Percentiles rank a stretch among this genome's conserved stretches.
phyloP scores from a whole-genome alignment of 2,797 vertebrate genomes.

The Myotis pilosus region DNA sequence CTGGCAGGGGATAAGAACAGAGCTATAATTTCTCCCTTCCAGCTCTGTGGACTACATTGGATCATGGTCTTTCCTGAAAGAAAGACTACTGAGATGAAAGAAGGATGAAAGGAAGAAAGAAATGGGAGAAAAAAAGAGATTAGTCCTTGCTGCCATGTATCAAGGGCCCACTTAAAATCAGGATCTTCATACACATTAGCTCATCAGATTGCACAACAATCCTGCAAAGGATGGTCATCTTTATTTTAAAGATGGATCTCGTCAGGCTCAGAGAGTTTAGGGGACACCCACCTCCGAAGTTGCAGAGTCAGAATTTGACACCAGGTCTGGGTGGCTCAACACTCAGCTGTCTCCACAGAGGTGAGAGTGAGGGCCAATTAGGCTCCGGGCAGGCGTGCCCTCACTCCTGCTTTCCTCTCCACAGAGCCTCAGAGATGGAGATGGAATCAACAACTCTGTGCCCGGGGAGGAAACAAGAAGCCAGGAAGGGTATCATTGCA shows the following conservation, averaged over 20 bases:
- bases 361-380: no score
- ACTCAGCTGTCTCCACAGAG: neutral
- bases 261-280: neutral
- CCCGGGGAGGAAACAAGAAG: neutral
- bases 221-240: neutral
- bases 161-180: neutral
- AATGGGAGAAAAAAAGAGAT: neutral
- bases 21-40: neutral
- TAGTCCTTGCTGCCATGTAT: neutral
- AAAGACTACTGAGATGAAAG: neutral
- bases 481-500: neutral
- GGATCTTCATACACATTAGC: neutral
- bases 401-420: neutral
- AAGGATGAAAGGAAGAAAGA: neutral
- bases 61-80: neutral
- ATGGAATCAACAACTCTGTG: neutral
- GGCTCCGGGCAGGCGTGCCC: fast-evolving
- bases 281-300: no score
- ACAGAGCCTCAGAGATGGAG: neutral
- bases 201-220: neutral
- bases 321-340: neutral
- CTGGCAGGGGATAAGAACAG: neutral
- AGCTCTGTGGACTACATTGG: neutral
- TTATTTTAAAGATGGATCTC: neutral
- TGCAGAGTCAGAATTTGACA: neutral